phyloP scores from a whole-genome alignment of 2,888 invertebrate genomes.

The Pyrgus malvae region DNA sequence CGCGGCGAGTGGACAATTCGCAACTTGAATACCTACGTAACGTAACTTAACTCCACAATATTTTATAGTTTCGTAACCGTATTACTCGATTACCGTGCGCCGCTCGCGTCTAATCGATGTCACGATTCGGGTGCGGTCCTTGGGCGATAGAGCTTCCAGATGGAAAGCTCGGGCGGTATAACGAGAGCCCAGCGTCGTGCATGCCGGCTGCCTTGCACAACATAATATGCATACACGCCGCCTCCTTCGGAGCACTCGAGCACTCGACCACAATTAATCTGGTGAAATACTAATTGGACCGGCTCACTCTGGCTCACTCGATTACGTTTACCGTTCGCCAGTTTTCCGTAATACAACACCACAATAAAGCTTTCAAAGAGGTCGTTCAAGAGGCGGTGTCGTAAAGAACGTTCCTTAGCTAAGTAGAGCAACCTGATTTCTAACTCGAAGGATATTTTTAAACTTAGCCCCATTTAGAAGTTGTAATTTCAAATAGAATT shows the following conservation, averaged over 20 bases:
- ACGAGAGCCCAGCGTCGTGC: slow-evolving; percentile 24
- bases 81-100: slow-evolving; percentile 71
- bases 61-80: slow-evolving; percentile 78
- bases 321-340: slow-evolving; percentile 20
- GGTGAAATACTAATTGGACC: slow-evolving; percentile 20
- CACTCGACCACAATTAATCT: slow-evolving; percentile 19
- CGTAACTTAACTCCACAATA: slow-evolving; percentile 78
- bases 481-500: slow-evolving; percentile 6
- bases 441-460: slow-evolving; percentile 2
- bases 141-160: slow-evolving; percentile 37
- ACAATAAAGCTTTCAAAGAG: slow-evolving; percentile 9
- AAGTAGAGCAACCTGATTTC: slow-evolving; percentile 15
- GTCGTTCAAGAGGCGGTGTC: slow-evolving; percentile 7
- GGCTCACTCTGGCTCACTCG: slow-evolving; percentile 1
- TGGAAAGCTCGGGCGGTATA: slow-evolving; percentile 28
- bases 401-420: slow-evolving; percentile 13
- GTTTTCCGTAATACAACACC: slow-evolving; percentile 15
- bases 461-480: not conserved
- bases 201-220: slow-evolving; percentile 21
- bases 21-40: slow-evolving; percentile 61
- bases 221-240: slow-evolving; percentile 23
- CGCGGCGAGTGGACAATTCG: slow-evolving; percentile 60
- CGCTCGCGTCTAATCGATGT: slow-evolving; percentile 69
- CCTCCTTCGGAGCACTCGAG: slow-evolving; percentile 14
- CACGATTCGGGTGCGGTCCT: slow-evolving; percentile 71